Conservation (phyloP, 1,140 invertebrate species). For the Rhopalosiphum maidis region DNA sequence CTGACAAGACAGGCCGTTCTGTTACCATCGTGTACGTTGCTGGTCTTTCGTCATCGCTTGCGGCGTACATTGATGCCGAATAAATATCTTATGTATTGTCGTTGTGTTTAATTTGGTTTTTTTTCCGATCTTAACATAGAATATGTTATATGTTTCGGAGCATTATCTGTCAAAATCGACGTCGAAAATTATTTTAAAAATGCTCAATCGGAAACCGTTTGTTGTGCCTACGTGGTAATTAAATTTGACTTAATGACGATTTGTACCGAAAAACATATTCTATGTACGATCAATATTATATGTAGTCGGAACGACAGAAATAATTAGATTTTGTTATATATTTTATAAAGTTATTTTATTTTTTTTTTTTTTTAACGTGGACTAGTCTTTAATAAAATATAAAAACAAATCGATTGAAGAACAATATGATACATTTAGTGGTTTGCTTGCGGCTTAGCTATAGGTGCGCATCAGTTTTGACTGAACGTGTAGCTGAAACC, state of each 20-base stretch:
- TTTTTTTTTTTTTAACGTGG: slow-evolving; percentile 15
- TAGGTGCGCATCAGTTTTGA: slow-evolving; percentile 63
- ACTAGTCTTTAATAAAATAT: slow-evolving; percentile 26
- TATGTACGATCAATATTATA: background rate
- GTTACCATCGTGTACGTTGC: background rate
- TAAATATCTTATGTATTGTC: background rate
- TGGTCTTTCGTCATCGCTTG: background rate
- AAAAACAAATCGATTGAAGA: slow-evolving; percentile 39
- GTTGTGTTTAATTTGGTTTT: background rate
- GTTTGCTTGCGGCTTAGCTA: background rate
- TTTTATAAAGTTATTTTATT: slow-evolving; percentile 3
- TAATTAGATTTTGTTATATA: background rate
- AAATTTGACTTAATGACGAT: background rate
- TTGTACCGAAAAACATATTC: background rate
- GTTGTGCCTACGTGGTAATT: background rate
- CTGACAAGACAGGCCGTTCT: background rate
- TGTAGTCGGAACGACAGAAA: background rate
- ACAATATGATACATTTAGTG: background rate
- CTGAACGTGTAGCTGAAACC: slow-evolving; percentile 83
- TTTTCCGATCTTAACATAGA: background rate
- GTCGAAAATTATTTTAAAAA: background rate
- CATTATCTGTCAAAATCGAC: background rate
- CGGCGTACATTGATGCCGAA: background rate
- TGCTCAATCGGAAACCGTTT: background rate
- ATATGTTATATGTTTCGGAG: background rate